phyloP scores from a whole-genome alignment of 1,140 invertebrate species.

The Camponotus floridanus region DNA sequence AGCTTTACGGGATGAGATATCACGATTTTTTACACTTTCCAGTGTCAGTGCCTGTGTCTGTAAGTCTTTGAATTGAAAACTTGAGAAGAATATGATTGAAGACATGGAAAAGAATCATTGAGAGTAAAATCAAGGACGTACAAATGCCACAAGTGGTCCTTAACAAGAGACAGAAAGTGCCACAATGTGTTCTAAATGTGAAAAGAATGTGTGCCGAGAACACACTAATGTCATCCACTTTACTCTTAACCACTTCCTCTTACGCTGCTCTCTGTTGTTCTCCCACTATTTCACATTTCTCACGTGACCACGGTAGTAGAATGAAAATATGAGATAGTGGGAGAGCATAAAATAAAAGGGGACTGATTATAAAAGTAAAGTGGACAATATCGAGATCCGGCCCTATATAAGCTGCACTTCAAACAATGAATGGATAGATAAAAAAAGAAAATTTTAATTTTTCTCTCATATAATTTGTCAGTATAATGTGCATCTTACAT shows the following conservation, averaged over 20 bases:
- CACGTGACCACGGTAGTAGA: too few relatives aligned
- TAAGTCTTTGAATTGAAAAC: neutral
- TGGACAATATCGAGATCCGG: neutral
- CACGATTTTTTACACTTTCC: neutral
- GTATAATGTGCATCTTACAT: neutral
- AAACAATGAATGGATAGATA: neutral
- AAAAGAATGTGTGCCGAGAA: too few relatives aligned
- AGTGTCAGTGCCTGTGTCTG: neutral
- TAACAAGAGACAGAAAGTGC: too few relatives aligned
- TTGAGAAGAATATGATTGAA: too few relatives aligned
- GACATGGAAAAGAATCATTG: too few relatives aligned
- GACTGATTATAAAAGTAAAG: constrained; percentile 23
- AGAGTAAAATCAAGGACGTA: too few relatives aligned
- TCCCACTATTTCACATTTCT: too few relatives aligned
- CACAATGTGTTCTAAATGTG: too few relatives aligned
- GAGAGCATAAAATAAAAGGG: neutral
- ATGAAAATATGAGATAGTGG: neutral
- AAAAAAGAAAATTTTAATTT: neutral
- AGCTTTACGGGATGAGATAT: neutral
- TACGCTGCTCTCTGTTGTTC: too few relatives aligned
- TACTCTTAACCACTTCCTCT: too few relatives aligned
- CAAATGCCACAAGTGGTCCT: too few relatives aligned
- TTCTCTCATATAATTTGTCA: neutral
- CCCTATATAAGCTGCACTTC: neutral
- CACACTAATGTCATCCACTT: too few relatives aligned